Conservation (phyloP, 2,113 vertebrate genomes). For the Mesoclemmys tuberculata region DNA sequence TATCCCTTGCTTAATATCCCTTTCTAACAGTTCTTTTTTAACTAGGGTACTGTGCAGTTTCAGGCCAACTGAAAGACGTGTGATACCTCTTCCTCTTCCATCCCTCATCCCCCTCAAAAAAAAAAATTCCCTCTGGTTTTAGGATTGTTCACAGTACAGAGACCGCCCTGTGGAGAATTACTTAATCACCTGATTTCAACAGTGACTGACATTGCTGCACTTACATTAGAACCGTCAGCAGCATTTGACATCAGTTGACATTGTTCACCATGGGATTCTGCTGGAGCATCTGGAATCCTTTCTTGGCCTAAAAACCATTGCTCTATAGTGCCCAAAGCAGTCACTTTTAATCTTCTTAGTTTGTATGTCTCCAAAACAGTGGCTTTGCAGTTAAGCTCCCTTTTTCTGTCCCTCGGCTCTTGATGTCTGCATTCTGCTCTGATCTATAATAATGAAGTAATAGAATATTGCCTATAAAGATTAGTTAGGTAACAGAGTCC, state of each 20-base stretch:
- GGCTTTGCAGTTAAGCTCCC: background rate
- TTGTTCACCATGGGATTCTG: constrained; percentile 49
- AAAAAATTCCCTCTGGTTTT: background rate
- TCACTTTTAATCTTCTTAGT: constrained; percentile 67
- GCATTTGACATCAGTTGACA: constrained; percentile 66
- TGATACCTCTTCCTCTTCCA: background rate
- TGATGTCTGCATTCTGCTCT: constrained; percentile 33
- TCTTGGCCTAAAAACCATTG: constrained; percentile 42
- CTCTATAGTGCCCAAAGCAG: constrained; percentile 53
- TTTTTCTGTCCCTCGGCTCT: constrained; percentile 5
- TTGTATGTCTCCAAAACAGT: constrained; percentile 44
- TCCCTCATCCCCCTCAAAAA: background rate
- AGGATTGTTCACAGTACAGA: constrained; percentile 4
- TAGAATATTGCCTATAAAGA: constrained; percentile 18
- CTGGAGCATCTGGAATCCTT: constrained; percentile 67
- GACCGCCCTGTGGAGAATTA: constrained; percentile 1
- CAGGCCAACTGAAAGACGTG: background rate
- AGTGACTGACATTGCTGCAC: constrained; percentile 5
- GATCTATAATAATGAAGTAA: constrained; percentile 38
- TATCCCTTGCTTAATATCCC: background rate
- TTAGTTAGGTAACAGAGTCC: constrained; percentile 35
- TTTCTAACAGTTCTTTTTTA: background rate
- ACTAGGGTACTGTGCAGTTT: background rate
- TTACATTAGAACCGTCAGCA: constrained; percentile 53
- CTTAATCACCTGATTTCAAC: constrained; percentile 52